These are phyloP conservation scores for Sebastes cheni DNA, from an alignment of 2,797 vertebrate genomes.

Conservation along the genomic window DNA sequence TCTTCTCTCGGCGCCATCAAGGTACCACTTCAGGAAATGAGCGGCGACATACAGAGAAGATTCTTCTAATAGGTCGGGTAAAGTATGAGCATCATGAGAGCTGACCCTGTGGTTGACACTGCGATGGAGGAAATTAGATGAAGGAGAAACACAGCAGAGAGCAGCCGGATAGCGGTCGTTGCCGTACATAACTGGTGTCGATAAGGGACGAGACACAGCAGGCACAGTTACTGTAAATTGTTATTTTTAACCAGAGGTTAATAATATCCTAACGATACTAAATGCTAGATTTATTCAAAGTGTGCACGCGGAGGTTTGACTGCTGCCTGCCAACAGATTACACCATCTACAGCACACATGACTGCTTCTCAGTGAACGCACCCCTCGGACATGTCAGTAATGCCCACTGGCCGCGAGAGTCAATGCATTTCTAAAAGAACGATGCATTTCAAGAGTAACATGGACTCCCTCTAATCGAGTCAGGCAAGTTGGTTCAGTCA, in stretches of 20 bases:
- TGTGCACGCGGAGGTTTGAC: not conserved
- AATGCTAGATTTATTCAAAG: not conserved
- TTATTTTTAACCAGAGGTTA: not conserved
- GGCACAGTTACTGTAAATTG: not conserved
- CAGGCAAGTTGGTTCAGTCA: constrained; percentile 41
- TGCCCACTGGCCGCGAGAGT: constrained; percentile 37
- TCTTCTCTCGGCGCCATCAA: constrained; percentile 16
- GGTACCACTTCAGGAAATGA: constrained; percentile 60
- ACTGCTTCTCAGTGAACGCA: not conserved
- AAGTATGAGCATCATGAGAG: constrained; percentile 25
- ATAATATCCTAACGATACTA: not conserved
- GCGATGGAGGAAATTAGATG: constrained; percentile 41
- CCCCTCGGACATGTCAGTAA: constrained; percentile 6
- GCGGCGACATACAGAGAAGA: constrained; percentile 38
- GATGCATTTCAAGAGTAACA: constrained; percentile 41
- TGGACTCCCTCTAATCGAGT: constrained; percentile 48
- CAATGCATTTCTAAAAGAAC: constrained; percentile 1
- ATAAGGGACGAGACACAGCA: not conserved
- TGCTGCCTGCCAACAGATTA: not conserved
- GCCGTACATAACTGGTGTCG: constrained; percentile 15
- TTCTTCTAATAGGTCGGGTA: constrained; percentile 25
- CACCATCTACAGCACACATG: not conserved
- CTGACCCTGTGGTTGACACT: constrained; percentile 42
- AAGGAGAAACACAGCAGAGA: constrained; percentile 4
- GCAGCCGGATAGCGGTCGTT: not conserved